Evolutionary conservation across 2,113 vertebrate species (phyloP).

Genomic region (Mohoua ochrocephala): DNA sequence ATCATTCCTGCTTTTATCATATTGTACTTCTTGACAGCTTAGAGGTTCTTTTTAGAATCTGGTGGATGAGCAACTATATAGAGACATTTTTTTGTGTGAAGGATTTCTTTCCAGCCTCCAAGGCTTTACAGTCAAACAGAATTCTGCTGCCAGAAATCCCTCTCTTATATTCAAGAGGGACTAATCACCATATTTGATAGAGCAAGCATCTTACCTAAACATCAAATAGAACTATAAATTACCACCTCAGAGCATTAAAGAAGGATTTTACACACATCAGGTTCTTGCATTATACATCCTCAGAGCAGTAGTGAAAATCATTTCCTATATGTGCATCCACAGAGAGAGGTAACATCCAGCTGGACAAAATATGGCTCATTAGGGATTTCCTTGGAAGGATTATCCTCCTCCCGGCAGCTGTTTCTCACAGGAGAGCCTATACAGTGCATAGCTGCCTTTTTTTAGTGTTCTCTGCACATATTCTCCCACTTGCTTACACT

Average conservation of each 20-base stretch:
- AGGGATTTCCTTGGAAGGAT: background rate
- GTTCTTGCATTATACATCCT: background rate
- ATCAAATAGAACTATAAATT: constrained; percentile 23
- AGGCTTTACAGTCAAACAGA: constrained; percentile 42
- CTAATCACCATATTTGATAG: constrained; percentile 56
- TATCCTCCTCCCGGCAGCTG: background rate
- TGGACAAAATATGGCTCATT: background rate
- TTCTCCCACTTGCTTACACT: background rate
- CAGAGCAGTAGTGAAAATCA: background rate
- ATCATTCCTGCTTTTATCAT: constrained; percentile 81
- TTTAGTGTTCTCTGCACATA: background rate
- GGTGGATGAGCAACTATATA: constrained; percentile 4
- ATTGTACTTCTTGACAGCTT: constrained; percentile 82
- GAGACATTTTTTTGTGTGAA: constrained; percentile 34
- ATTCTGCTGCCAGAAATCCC: constrained; percentile 20
- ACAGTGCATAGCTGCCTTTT: background rate
- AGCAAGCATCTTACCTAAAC: constrained; percentile 28
- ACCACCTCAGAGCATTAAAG: background rate
- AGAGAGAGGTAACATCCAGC: background rate
- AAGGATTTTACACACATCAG: background rate
- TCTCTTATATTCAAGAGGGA: background rate
- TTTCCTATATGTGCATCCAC: background rate
- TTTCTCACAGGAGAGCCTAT: background rate
- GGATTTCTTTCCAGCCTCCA: constrained; percentile 36
- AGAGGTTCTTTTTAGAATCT: constrained; percentile 72